These are phyloP conservation scores for Plutomurus gul DNA, from an alignment of 1,140 invertebrate species.

Conservation along the genomic window DNA sequence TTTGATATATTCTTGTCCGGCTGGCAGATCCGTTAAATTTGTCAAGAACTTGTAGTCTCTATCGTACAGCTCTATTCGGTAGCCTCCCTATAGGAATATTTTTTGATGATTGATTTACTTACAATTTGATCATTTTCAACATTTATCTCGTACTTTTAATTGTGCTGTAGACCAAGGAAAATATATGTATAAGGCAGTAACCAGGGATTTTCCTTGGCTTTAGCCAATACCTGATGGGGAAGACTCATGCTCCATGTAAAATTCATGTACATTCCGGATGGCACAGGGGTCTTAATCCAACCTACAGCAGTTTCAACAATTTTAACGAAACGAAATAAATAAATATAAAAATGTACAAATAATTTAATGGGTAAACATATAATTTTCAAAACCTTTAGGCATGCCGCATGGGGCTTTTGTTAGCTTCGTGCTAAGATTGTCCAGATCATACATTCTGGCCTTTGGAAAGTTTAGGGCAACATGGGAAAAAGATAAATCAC, in stretches of 20 bases:
- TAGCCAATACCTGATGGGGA: not conserved
- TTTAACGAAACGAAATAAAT: not conserved
- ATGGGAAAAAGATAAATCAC: too few species aligned
- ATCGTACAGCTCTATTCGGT: conserved; percentile 80
- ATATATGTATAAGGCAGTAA: too few species aligned
- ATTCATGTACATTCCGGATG: not conserved
- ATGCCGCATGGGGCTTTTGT: not conserved
- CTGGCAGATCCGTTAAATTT: conserved; percentile 79
- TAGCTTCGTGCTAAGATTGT: not conserved
- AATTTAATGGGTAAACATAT: not conserved
- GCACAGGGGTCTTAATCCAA: not conserved
- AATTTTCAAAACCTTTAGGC: not conserved
- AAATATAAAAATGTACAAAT: not conserved
- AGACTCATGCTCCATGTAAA: not conserved
- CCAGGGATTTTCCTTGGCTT: too few species aligned
- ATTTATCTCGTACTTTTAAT: too few species aligned
- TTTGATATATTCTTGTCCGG: conserved; percentile 75
- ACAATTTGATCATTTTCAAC: too few species aligned
- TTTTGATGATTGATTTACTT: too few species aligned
- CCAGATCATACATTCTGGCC: not conserved
- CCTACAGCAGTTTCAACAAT: not conserved
- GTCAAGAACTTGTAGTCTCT: conserved; percentile 76
- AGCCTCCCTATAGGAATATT: conserved; percentile 73
- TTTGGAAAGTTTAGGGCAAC: not conserved
- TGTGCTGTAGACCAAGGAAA: too few species aligned